Evolutionary conservation across 1,140 invertebrate species (phyloP).

Genomic region (Anagrus nilaparvatae): DNA sequence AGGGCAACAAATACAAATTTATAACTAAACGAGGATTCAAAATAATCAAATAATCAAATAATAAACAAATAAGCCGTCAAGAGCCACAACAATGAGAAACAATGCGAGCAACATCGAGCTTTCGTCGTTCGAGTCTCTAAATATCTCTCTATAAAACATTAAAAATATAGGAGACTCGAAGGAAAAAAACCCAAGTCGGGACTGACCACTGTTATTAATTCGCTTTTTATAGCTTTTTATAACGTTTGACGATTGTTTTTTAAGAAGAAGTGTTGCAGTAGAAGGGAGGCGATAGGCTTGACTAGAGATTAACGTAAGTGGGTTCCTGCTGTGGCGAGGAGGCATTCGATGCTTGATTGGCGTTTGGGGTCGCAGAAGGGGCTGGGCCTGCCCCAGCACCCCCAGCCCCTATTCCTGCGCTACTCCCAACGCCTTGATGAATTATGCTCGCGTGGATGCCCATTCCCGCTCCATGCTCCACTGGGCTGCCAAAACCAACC

Average conservation of each 20-base stretch:
- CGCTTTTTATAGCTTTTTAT: neutral
- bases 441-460: conserved; percentile 49
- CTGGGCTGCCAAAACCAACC: conserved; percentile 46
- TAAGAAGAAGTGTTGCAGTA: conserved; percentile 48
- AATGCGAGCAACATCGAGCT: conserved; percentile 40
- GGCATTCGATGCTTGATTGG: conserved; percentile 50
- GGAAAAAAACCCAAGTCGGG: no score
- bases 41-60: conserved; percentile 31
- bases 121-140: conserved; percentile 14
- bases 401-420: conserved; percentile 49
- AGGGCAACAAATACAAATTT: conserved; percentile 32
- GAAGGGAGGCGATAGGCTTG: conserved; percentile 58
- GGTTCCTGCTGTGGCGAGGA: conserved; percentile 76
- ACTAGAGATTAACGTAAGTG: conserved; percentile 88
- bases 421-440: conserved; percentile 52
- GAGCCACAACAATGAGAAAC: conserved; percentile 47
- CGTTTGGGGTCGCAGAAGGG: conserved; percentile 41
- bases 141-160: neutral
- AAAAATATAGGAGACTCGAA: no score
- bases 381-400: conserved; percentile 44
- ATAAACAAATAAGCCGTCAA: conserved; percentile 40
- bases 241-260: neutral
- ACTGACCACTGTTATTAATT: conserved; percentile 45
- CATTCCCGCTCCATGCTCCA: conserved; percentile 45
- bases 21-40: conserved; percentile 8